Conservation (phyloP, 30 jellyfish, hydroid and myxozoan species). For the Rhopilema esculentum region DNA sequence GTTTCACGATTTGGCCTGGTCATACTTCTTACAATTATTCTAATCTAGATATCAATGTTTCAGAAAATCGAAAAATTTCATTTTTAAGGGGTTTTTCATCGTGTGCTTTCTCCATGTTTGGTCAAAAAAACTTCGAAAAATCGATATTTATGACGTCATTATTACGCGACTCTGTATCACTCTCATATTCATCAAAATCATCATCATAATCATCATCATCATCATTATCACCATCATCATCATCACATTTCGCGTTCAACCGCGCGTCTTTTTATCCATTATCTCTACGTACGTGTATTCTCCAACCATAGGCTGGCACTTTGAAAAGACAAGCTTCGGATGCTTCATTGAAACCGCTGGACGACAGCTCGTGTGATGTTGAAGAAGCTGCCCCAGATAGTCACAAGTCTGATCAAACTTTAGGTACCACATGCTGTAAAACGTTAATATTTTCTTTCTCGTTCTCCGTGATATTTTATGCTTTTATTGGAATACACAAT, state of each 20-base stretch:
- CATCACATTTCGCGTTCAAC: not conserved
- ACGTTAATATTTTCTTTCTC: not conserved
- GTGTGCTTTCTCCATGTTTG: too few relatives aligned
- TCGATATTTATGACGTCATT: too few relatives aligned
- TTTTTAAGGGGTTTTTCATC: too few relatives aligned
- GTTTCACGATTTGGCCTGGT: too few relatives aligned
- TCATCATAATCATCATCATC: not conserved
- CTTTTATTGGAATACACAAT: not conserved
- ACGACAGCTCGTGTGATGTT: conserved; percentile 50
- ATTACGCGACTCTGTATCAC: too few relatives aligned
- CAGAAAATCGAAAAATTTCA: too few relatives aligned
- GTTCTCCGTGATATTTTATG: not conserved
- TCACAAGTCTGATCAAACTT: not conserved
- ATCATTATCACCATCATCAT: not conserved
- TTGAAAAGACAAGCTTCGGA: conserved; percentile 53
- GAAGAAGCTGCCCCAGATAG: conserved; percentile 11
- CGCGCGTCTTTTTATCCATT: not conserved
- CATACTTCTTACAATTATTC: too few relatives aligned
- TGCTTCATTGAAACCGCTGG: conserved; percentile 42
- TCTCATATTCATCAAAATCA: too few relatives aligned
- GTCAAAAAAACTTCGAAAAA: too few relatives aligned
- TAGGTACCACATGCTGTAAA: not conserved
- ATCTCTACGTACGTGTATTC: not conserved
- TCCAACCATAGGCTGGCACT: not conserved
- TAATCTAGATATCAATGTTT: too few relatives aligned